Percentiles rank a stretch among this genome's conserved stretches.
Conservation (phyloP, 2,797 vertebrate species). For the Pteropus rufus region DNA sequence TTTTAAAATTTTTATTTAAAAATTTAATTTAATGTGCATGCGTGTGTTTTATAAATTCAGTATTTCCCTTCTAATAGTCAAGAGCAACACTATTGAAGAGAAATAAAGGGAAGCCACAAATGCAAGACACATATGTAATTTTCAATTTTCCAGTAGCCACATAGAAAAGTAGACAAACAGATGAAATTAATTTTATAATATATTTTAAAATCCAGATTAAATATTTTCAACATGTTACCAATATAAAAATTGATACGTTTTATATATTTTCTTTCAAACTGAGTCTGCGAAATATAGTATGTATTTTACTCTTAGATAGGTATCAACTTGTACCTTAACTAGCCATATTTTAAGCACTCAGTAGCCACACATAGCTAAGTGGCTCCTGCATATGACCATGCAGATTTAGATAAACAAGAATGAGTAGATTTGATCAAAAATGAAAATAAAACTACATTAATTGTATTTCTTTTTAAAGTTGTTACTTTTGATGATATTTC, state of each 20-base stretch:
- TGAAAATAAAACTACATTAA: too few relatives aligned
- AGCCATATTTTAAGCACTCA: not conserved
- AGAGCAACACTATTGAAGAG: not conserved
- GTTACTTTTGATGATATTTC: not conserved
- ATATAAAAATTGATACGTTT: not conserved
- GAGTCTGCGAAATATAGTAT: not conserved
- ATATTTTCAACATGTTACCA: not conserved
- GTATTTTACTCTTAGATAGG: not conserved
- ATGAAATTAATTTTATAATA: not conserved
- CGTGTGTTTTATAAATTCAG: not conserved
- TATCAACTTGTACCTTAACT: not conserved
- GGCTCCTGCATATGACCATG: not conserved
- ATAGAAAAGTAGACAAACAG: not conserved
- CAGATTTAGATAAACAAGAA: not conserved
- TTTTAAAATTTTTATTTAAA: not conserved
- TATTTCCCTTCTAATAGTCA: too few relatives aligned
- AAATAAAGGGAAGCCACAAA: not conserved
- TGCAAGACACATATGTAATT: not conserved
- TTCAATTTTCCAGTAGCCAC: not conserved
- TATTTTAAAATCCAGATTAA: not conserved
- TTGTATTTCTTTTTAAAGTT: not conserved
- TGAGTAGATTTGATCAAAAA: not conserved
- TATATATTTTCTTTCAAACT: not conserved
- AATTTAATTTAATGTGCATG: not conserved
- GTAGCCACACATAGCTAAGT: not conserved